These are phyloP conservation scores for Sphenodon punctatus DNA, from an alignment of 2,797 vertebrate species.

Conservation along the genomic window DNA sequence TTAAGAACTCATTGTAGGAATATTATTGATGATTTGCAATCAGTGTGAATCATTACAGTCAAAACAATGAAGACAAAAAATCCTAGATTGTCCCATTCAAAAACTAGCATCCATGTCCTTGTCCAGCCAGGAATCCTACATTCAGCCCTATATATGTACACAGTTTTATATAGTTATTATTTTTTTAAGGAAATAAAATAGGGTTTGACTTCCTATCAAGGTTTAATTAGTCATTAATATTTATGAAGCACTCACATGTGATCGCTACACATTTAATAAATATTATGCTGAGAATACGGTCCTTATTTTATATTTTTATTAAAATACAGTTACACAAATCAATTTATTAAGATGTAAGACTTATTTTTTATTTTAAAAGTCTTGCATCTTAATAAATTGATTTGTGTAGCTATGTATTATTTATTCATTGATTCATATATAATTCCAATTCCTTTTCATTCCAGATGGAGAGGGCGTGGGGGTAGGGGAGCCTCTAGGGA, in stretches of 20 bases:
- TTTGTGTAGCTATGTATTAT: conserved; percentile 55
- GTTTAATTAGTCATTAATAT: conserved; percentile 79
- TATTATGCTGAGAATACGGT: conserved; percentile 63
- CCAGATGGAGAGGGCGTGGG: conserved; percentile 22
- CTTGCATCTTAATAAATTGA: conserved; percentile 55
- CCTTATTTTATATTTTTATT: background rate
- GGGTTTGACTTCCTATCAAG: conserved; percentile 63
- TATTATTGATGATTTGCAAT: background rate
- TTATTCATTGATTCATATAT: conserved; percentile 61
- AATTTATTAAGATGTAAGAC: too few relatives aligned
- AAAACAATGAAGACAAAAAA: conserved; percentile 20
- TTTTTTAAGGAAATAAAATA: conserved; percentile 47
- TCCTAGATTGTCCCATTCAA: background rate
- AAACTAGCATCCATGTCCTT: background rate
- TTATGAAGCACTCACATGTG: conserved; percentile 66
- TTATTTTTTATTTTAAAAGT: too few relatives aligned
- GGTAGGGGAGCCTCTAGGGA: background rate
- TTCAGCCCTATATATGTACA: conserved; percentile 32
- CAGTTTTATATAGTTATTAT: conserved; percentile 23
- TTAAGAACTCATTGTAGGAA: background rate
- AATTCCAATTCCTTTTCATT: conserved; percentile 50
- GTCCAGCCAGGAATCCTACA: conserved; percentile 24
- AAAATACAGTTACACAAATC: too few relatives aligned
- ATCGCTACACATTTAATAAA: conserved; percentile 68
- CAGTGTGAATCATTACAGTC: background rate